Evolutionary conservation across 2,797 vertebrate genomes (phyloP).

Genomic region (Pelochelys cantorii): DNA sequence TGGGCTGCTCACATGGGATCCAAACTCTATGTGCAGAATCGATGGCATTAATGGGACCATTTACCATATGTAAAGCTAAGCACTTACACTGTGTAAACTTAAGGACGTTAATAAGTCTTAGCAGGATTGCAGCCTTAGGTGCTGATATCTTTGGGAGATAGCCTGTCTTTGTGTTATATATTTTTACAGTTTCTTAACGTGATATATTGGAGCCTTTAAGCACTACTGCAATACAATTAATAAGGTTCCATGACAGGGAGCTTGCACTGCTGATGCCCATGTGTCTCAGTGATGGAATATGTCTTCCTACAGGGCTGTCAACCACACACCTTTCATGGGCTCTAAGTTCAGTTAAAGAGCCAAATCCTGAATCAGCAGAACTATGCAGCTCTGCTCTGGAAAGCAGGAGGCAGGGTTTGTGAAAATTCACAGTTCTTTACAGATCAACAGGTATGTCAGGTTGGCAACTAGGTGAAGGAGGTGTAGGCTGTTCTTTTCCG

Average conservation of each 20-base stretch:
- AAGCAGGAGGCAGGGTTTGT: neutral
- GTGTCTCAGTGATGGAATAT: neutral
- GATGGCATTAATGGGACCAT: neutral
- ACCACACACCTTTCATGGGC: neutral
- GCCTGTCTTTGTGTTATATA: neutral
- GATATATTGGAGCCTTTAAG: neutral
- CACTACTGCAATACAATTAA: neutral
- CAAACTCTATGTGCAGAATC: neutral
- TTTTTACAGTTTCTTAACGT: neutral
- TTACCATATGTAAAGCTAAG: neutral
- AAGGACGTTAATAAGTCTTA: neutral
- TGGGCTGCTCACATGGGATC: neutral
- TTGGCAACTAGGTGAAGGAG: neutral
- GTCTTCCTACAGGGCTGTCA: neutral
- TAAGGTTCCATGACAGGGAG: neutral
- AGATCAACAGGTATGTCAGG: neutral
- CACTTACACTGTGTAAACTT: neutral
- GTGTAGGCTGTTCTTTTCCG: neutral
- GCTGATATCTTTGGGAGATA: neutral
- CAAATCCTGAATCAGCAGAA: neutral
- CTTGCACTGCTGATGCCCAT: neutral
- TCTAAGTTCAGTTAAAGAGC: neutral
- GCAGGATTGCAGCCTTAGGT: neutral
- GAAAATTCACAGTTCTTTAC: neutral
- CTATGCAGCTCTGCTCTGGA: neutral